A percentile compares a stretch with the other conserved stretches of the same genome.
Evolutionary conservation across 2,888 invertebrate species (phyloP).

Genomic region (Eilema depressum): DNA sequence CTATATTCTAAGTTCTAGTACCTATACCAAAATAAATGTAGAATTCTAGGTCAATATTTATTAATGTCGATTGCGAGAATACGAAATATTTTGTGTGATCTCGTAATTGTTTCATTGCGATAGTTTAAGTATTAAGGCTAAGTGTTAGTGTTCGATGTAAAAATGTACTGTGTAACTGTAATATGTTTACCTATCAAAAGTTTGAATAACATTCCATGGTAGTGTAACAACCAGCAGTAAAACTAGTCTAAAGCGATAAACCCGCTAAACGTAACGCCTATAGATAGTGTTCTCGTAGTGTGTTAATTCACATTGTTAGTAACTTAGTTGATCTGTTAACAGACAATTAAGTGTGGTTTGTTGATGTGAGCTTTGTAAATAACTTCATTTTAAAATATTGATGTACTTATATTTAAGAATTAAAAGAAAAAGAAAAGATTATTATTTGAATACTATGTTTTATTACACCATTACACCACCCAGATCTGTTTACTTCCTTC

Average conservation of each 20-base stretch:
- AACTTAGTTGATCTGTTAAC: conserved; percentile 73
- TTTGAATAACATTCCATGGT: conserved; percentile 77
- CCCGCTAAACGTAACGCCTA: conserved; percentile 64
- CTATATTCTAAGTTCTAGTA: conserved; percentile 77
- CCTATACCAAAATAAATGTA: conserved; percentile 83
- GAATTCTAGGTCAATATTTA: conserved; percentile 83
- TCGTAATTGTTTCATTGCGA: conserved; percentile 74
- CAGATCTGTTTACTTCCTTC: neutral
- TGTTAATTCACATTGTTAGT: conserved; percentile 62
- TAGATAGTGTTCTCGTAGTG: conserved; percentile 58
- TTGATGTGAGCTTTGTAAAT: conserved; percentile 71
- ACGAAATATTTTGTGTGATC: conserved; percentile 80
- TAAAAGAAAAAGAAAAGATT: conserved; percentile 57
- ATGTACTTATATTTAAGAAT: conserved; percentile 53
- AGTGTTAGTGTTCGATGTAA: conserved; percentile 78
- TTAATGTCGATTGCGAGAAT: conserved; percentile 75
- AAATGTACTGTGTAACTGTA: conserved; percentile 59
- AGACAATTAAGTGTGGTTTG: conserved; percentile 58
- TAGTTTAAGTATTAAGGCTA: conserved; percentile 65
- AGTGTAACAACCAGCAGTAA: conserved; percentile 74
- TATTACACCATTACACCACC: conserved; percentile 36
- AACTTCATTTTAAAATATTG: conserved; percentile 60
- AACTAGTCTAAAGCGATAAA: conserved; percentile 81
- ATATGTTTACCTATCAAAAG: conserved; percentile 66
- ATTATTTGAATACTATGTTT: conserved; percentile 42